Base-by-base conservation (phyloP, 2,113 vertebrate species). In the Speoplatyrhinus poulsoni region DNA sequence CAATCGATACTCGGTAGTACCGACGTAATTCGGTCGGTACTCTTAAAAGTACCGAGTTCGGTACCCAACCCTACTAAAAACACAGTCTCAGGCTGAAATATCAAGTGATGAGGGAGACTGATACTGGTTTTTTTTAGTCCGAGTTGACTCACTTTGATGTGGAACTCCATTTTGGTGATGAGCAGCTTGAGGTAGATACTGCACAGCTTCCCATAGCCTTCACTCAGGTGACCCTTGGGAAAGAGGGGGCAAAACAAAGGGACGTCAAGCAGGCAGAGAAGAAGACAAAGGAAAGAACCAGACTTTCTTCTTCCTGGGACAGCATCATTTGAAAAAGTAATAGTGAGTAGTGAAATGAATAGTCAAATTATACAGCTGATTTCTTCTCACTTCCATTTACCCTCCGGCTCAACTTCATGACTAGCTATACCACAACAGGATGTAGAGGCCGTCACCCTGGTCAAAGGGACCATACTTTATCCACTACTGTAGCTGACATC, bases 151-250 rank as follows among this genome's bases (percentile, higher is more conserved):
- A 98, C 98, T 93, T 99, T 99, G 81, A 93, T 93, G 89, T 99
- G 98, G 82, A 96, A 99, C 81, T 99, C 97, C 96, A 99, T 99
- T 94, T 98, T 98, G 79, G 95, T 99, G 93, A 96, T 98, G 92
- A 99, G 94, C 80, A 99, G 92, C 93, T 94, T 98, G 95, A 99
- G 95, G 94, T 99, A 99, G 94, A 96, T 92, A 91, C 96, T 98
- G 91, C 97, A 98, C 63, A 99, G 93, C 84, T 96, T 97, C 26
- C 96, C 98, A 0, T 98, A 99, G 66, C 97, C 96, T 90, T 98
- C 97, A 0, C 95, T 97, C 83, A 99, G 90, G 86, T 99, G 97
- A 69, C 96, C 95, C 97, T 98, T 79, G 0, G 46, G 49, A 33
- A 26, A 49, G 61, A 67, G 1, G 67, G 63, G 32, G 67, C 13